Evolutionary conservation across 2,113 vertebrate genomes (phyloP).

Genomic region (Lamprotornis superbus): DNA sequence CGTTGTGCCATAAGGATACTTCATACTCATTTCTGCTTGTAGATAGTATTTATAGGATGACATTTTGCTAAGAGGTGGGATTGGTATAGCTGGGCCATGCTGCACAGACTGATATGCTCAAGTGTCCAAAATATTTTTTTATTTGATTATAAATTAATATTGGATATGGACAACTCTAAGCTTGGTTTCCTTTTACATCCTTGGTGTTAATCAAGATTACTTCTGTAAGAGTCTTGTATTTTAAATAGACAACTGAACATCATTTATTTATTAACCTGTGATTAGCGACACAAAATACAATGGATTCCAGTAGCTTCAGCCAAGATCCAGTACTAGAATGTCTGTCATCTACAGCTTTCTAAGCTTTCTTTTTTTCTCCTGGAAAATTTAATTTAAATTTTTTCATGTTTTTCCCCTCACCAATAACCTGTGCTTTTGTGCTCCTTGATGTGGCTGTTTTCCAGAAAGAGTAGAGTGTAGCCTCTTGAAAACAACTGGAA

Average conservation of each 20-base stretch:
- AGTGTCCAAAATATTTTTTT: background rate
- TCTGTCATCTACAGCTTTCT: background rate
- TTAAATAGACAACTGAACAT: background rate
- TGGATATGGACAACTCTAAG: background rate
- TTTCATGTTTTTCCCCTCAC: background rate
- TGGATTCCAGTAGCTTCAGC: background rate
- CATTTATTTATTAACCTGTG: background rate
- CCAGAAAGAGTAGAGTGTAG: background rate
- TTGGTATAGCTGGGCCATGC: background rate
- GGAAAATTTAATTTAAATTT: background rate
- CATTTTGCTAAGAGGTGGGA: background rate
- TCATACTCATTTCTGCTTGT: background rate
- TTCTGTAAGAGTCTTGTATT: background rate
- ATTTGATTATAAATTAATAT: background rate
- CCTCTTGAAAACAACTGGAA: background rate
- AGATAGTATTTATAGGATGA: background rate
- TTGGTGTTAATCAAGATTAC: background rate
- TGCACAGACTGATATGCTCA: background rate
- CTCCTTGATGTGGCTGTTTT: background rate
- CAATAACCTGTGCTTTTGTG: background rate
- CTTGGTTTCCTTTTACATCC: background rate
- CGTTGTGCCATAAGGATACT: background rate
- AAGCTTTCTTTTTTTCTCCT: no score
- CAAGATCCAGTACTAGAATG: background rate
- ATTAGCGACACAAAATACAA: background rate